Base-by-base conservation (phyloP, 2,888 invertebrate species). In the Acrocyrtus sp. region DNA sequence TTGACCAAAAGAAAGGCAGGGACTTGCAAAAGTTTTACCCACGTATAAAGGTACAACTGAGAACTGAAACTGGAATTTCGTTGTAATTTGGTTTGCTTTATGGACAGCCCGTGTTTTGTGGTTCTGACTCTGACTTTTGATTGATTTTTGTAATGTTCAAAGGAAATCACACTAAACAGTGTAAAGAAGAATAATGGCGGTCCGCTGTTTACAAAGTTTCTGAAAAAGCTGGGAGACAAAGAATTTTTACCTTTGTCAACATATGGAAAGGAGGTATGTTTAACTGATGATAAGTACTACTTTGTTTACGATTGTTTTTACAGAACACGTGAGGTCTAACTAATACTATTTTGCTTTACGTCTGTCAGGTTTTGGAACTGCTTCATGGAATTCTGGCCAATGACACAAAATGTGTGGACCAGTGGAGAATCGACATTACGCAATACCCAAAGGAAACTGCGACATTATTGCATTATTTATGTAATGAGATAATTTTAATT, bases 1-100 rank as follows among this genome's bases (percentile, higher is more conserved):
- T 80, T 61, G 80, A 80, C 43, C 74, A 76, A 10, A 80, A 79
- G 56, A 81, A 78, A 57, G 74, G 70, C 43, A 51, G 70, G 41
- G 80, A 80, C 47, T 79, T 81, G 54, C 77, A 74, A 75, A 81
- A 79, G 50, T 79, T 81, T 66, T 81, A 81, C 65, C 80, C 81
- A 8, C 70, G 78, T 3, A 78, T 81, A 21, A 80, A 76, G 75
- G 81, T 79, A 66, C 34, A 29, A n/a, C n/a, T n/a, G n/a, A n/a
- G n/a, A 5, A 12, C 17, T n/a, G n/a, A n/a, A n/a, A n/a, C n/a
- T n/a, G n/a, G n/a, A n/a, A n/a, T n/a, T n/a, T n/a, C n/a, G n/a
- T n/a, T n/a, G n/a, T n/a, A n/a, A n/a, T n/a, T n/a, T n/a, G n/a
- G n/a, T n/a, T n/a, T n/a, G n/a, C n/a, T n/a, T n/a, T n/a, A n/a